Evolutionary conservation across 2,113 vertebrate species (phyloP).

Genomic region (Mirounga angustirostris): DNA sequence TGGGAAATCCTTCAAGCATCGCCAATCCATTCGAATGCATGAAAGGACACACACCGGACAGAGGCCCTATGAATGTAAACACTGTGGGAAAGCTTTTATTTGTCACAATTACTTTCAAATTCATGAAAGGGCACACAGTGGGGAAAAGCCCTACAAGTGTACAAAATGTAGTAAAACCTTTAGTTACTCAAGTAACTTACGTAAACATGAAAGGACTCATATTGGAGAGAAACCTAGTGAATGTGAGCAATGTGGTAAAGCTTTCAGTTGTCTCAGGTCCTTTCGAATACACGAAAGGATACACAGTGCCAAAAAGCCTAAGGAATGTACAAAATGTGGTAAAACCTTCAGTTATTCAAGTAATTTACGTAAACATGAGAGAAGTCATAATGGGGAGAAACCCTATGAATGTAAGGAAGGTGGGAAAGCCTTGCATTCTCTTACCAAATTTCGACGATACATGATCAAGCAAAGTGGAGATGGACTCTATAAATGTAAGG

Average conservation of each 20-base stretch:
- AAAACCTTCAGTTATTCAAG: conserved; percentile 6
- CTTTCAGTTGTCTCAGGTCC: neutral
- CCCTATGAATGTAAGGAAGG: neutral
- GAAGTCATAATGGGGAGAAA: neutral
- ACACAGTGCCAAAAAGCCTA: conserved; percentile 36
- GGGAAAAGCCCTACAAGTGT: conserved; percentile 43
- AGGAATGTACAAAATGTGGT: neutral
- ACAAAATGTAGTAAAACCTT: neutral
- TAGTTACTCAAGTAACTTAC: neutral
- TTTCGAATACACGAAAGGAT: conserved; percentile 48
- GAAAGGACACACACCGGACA: neutral
- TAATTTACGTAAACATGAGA: neutral
- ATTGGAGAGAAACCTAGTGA: neutral
- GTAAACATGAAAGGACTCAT: neutral
- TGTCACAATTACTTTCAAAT: neutral
- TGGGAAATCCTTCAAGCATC: conserved; percentile 34
- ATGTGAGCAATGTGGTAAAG: conserved; percentile 24
- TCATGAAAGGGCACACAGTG: conserved; percentile 15
- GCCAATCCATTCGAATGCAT: neutral
- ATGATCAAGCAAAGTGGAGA: conserved; percentile 21
- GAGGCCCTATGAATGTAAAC: neutral
- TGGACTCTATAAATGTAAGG: conserved; percentile 48
- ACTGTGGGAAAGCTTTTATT: conserved; percentile 37
- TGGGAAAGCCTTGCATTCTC: conserved; percentile 1
- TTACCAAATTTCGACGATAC: conserved; percentile 5